Evolutionary conservation across 1,140 invertebrate species (phyloP).

Genomic region (Drepana arcuata): DNA sequence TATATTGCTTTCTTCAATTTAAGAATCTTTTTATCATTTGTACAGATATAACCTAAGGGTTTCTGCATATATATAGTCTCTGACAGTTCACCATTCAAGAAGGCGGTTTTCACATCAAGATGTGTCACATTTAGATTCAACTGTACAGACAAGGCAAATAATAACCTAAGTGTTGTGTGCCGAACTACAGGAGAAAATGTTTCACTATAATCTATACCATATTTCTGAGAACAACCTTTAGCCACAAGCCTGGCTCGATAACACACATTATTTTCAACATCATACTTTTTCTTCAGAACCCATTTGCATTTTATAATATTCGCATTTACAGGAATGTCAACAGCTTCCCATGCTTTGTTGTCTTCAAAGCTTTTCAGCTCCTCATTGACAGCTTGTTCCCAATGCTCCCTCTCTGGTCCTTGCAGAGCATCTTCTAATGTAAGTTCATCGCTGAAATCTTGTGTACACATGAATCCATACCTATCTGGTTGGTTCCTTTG

Average conservation of each 20-base stretch:
- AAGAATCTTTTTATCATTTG: conserved; percentile 5
- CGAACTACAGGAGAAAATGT: conserved; percentile 41
- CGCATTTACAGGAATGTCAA: conserved; percentile 27
- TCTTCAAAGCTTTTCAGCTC: conserved; percentile 29
- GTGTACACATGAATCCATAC: too few species aligned
- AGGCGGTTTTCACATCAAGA: conserved; percentile 39
- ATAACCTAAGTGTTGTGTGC: conserved; percentile 34
- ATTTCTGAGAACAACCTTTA: conserved; percentile 2
- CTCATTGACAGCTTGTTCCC: conserved; percentile 31
- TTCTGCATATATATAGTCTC: conserved; percentile 42
- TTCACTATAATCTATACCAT: conserved; percentile 13
- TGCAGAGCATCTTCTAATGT: conserved; percentile 26
- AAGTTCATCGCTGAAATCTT: too few species aligned
- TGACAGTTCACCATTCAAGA: conserved; percentile 44
- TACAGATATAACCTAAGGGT: conserved; percentile 4
- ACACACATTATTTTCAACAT: conserved; percentile 21
- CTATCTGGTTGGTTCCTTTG: too few species aligned
- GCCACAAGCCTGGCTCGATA: conserved; percentile 41
- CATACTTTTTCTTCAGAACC: conserved; percentile 32
- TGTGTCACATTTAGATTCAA: conserved; percentile 22
- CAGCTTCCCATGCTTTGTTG: conserved; percentile 39
- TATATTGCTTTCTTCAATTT: conserved; percentile 16
- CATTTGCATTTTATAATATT: conserved; percentile 44
- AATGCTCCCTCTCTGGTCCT: conserved; percentile 22
- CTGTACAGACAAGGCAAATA: conserved; percentile 39